A percentile compares a stretch with the other conserved stretches of the same genome.
Conservation (phyloP, 64 coral and sea anemone genomes). For the Trachythela sp. region DNA sequence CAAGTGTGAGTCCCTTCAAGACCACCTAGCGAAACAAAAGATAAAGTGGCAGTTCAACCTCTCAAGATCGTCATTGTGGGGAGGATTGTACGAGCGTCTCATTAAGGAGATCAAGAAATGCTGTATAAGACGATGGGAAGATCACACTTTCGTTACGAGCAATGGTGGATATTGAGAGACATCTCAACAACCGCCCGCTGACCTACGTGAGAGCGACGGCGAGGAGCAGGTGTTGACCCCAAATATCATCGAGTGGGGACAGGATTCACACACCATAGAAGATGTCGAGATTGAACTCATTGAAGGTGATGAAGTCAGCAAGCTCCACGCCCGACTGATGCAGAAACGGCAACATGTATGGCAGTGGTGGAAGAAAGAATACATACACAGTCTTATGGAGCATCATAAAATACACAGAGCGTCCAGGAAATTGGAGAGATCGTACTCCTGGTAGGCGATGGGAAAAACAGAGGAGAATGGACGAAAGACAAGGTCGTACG, state of each 20-base stretch:
- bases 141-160: background rate
- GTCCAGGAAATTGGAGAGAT: background rate
- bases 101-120: too few species aligned
- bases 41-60: background rate
- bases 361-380: background rate
- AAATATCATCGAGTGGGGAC: background rate
- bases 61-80: background rate
- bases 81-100: background rate
- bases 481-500: background rate
- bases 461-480: background rate
- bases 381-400: background rate
- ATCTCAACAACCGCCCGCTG: slow-evolving; percentile 1
- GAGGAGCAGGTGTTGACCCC: too few species aligned
- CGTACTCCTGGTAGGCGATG: background rate
- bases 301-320: background rate
- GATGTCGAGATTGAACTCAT: background rate
- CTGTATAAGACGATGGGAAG: background rate
- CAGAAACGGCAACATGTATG: background rate
- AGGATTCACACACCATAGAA: background rate
- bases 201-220: background rate
- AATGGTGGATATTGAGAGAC: background rate
- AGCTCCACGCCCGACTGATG: background rate
- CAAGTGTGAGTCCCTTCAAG: background rate
- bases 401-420: background rate
- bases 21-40: background rate